phyloP scores from a whole-genome alignment of 2,888 invertebrate genomes.

The Ennomos erosarius region DNA sequence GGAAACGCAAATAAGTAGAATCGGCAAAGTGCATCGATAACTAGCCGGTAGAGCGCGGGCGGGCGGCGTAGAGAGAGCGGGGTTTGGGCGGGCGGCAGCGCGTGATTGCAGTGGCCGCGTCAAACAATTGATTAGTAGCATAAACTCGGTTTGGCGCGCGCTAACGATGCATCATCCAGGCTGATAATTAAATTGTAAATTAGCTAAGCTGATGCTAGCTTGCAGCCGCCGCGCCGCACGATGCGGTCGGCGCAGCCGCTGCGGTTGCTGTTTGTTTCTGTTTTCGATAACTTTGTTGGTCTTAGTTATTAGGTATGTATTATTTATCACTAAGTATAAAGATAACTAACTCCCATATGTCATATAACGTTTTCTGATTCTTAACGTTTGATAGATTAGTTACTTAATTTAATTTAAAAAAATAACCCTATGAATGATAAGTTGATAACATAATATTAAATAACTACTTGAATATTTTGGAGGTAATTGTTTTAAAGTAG shows the following conservation, averaged over 20 bases:
- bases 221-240: constrained; percentile 55
- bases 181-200: constrained; percentile 85
- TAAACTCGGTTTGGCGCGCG: constrained; percentile 84
- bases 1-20: constrained; percentile 18
- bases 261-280: constrained; percentile 49
- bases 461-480: no score
- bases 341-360: no score
- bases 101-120: constrained; percentile 83
- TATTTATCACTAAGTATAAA: not conserved
- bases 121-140: constrained; percentile 86
- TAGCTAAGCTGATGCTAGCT: constrained; percentile 80
- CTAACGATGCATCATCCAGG: constrained; percentile 84
- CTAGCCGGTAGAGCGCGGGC: constrained; percentile 32
- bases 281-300: constrained; percentile 45
- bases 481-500: no score
- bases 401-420: no score
- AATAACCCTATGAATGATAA: no score
- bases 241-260: constrained; percentile 52
- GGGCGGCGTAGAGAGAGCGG: constrained; percentile 33
- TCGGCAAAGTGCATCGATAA: constrained; percentile 18
- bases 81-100: constrained; percentile 56
- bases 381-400: no score
- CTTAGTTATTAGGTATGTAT: no score
- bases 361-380: no score
- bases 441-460: no score